Base-by-base conservation (phyloP, 1,140 invertebrate species). In the Calycopis cecrops region DNA sequence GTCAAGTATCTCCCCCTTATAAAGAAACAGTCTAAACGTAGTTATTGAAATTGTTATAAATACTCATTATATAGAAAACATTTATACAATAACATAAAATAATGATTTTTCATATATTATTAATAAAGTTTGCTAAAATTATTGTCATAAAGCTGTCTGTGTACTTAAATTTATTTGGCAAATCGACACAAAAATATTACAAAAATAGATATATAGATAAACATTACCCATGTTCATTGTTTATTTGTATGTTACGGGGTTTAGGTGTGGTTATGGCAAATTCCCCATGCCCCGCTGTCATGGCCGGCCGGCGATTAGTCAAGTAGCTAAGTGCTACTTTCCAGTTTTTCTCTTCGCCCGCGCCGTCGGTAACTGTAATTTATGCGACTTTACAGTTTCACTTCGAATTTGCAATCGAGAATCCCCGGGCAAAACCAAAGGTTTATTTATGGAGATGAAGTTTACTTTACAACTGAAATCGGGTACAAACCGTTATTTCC, bases 371-470 rank as follows among this genome's bases (percentile, higher is more conserved):
- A 78, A 73, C 71, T 65, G 77, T 86, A 85, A 86, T 86, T 86
- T 86, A 86, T 85, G 81, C 76, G 79, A 85, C 76, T 86, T 83
- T 77, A 75, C 77, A 84, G 79, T 85, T 83, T 68, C 64, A 72
- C 67, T 60, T 68, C 71, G 77, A 84, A 82, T 86, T 83, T 79
- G 79, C 72, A 78, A 87, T 87, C 73, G 80, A 69, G 61, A 68
- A 76, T 73, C 74, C 74, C 70, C 59, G 53, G 57, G 77, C 76
- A 78, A 84, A 87, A 87, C 81, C 79, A 71, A 83, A 85, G 77
- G 78, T 79, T 86, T 86, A 86, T 86, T 85, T 86, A 86, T 86
- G 79, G 74, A 65, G 62, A 60, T 65, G 62, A 67, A 79, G 77
- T 73, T 80, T 40, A 18, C 35, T 40, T 28, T 12, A 79, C 77